These are phyloP conservation scores for Andrena fulva DNA, from an alignment of 2,888 invertebrate genomes.

Conservation along the genomic window DNA sequence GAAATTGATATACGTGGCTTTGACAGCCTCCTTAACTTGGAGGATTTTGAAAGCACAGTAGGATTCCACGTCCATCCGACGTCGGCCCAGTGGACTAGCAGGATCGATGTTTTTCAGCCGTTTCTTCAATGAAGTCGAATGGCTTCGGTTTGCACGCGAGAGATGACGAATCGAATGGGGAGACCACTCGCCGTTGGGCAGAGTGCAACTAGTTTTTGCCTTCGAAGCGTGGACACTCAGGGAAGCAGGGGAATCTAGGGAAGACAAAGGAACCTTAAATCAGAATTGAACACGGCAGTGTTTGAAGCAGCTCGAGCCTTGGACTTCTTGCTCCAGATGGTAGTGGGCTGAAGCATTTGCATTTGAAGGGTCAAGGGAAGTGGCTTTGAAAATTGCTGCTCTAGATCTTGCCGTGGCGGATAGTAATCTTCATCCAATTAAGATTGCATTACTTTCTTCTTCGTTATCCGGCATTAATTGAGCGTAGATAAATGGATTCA, in stretches of 20 bases:
- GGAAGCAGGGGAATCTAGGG: background rate
- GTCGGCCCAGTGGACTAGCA: background rate
- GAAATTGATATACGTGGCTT: conserved; percentile 1
- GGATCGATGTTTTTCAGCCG: background rate
- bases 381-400: background rate
- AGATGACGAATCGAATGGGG: background rate
- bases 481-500: background rate
- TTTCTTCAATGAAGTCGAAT: background rate
- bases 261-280: background rate
- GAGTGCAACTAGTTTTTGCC: background rate
- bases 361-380: conserved; percentile 1
- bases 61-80: background rate
- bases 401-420: background rate
- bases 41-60: background rate
- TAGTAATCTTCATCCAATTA: background rate
- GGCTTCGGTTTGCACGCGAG: background rate
- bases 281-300: background rate
- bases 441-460: background rate
- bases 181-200: background rate
- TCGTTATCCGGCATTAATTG: background rate
- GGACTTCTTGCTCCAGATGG: background rate
- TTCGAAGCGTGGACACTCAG: background rate
- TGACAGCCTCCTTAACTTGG: background rate
- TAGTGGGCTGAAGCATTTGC: background rate
- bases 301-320: background rate